Conservation (phyloP, 2,888 invertebrate species). For the Lycophotia porphyrea region DNA sequence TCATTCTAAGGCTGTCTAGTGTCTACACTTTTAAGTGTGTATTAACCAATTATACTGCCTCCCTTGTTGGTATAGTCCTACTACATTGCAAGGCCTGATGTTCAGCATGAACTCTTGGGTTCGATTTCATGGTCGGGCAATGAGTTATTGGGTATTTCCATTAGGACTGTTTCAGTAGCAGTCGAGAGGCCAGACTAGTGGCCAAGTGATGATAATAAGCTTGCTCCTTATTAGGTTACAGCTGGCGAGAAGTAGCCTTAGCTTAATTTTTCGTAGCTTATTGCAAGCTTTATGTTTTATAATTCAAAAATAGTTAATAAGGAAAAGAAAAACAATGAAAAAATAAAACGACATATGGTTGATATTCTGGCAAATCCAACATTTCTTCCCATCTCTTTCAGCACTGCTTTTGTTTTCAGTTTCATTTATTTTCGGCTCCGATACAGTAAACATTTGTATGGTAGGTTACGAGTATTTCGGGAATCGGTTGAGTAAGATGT, state of each 20-base stretch:
- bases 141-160: background rate
- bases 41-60: background rate
- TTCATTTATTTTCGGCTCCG: constrained; percentile 33
- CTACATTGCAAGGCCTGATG: background rate
- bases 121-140: background rate
- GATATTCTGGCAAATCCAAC: constrained; percentile 8
- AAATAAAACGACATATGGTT: background rate
- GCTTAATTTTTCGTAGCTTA: background rate
- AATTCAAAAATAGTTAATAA: constrained; percentile 1
- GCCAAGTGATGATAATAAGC: background rate
- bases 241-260: background rate
- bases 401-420: constrained; percentile 46
- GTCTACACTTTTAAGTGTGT: background rate
- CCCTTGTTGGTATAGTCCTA: background rate
- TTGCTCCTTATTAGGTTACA: background rate
- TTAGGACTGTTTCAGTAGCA: background rate
- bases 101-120: background rate
- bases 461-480: constrained; percentile 50
- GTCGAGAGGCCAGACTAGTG: background rate
- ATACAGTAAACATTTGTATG: constrained; percentile 51
- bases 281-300: background rate
- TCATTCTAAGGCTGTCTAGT: background rate
- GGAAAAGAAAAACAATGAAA: constrained; percentile 1
- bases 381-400: constrained; percentile 29
- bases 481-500: constrained; percentile 53